These are phyloP conservation scores for Automeris io DNA, from an alignment of 2,888 invertebrate species.

Conservation along the genomic window DNA sequence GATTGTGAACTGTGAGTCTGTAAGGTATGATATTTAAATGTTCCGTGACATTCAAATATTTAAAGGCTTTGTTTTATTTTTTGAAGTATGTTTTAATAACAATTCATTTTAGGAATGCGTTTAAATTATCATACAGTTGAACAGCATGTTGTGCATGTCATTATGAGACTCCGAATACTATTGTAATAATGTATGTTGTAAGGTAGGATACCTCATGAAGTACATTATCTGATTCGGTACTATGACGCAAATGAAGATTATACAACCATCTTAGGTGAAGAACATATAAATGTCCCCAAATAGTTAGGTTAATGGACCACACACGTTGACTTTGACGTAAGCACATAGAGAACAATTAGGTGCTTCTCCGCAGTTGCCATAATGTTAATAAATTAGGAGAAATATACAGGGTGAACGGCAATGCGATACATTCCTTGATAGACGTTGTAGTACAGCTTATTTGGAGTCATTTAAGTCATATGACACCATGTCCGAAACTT, in stretches of 20 bases:
- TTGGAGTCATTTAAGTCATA: too few species aligned
- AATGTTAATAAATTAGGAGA: background rate
- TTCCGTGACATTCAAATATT: background rate
- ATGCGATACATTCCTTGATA: too few species aligned
- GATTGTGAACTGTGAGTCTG: too few species aligned
- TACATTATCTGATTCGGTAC: constrained; percentile 37
- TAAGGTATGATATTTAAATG: too few species aligned
- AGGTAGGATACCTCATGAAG: constrained; percentile 3
- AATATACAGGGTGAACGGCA: too few species aligned
- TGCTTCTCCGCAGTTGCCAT: background rate
- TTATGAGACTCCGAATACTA: background rate
- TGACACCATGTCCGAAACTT: too few species aligned
- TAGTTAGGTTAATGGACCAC: constrained; percentile 8
- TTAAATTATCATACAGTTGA: constrained; percentile 1
- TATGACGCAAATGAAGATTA: constrained; percentile 40
- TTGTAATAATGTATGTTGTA: constrained; percentile 1
- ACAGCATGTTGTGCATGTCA: background rate
- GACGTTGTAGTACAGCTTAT: too few species aligned
- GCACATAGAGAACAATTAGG: too few species aligned
- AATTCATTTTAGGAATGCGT: background rate
- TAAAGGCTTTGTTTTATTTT: background rate
- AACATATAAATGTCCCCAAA: constrained; percentile 5
- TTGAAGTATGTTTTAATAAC: background rate
- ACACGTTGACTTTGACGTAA: constrained; percentile 8
- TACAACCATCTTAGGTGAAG: constrained; percentile 4